Evolutionary conservation across 2,113 vertebrate genomes (phyloP).

Genomic region (Archocentrus centrarchus): DNA sequence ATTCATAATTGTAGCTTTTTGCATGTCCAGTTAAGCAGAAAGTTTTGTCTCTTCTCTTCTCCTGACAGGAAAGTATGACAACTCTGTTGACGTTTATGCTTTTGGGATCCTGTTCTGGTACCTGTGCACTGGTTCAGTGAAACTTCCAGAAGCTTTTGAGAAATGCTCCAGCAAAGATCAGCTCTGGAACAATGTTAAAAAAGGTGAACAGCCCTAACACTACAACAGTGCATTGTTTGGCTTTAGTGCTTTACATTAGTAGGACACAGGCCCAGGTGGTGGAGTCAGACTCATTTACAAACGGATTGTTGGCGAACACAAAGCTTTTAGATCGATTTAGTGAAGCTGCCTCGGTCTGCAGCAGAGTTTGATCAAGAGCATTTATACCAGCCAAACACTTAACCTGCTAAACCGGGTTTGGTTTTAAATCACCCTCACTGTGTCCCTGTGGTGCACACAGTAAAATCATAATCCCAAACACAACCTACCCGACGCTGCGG

Average conservation of each 20-base stretch:
- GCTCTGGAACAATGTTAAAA: slow-evolving; percentile 97
- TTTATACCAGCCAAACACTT: not conserved
- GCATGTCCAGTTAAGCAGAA: not conserved
- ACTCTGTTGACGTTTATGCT: slow-evolving; percentile 97
- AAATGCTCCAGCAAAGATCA: slow-evolving; percentile 98
- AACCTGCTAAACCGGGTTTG: too few species aligned
- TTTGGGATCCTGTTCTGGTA: slow-evolving; percentile 99
- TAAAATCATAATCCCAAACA: not conserved
- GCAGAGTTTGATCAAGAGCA: not conserved
- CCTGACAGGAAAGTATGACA: slow-evolving; percentile 93
- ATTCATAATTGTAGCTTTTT: not conserved
- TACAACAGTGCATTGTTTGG: too few species aligned
- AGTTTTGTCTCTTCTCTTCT: not conserved
- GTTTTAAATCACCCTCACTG: not conserved
- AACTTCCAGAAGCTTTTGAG: slow-evolving; percentile 97
- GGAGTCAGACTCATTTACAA: not conserved
- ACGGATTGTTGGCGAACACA: not conserved
- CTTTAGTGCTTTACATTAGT: not conserved
- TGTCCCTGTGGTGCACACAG: not conserved
- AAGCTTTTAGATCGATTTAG: not conserved
- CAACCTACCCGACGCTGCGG: not conserved
- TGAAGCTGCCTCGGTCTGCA: not conserved
- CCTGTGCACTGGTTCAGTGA: slow-evolving; percentile 94
- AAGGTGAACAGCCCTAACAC: slow-evolving; percentile 80
- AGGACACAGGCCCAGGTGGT: not conserved